phyloP scores from a whole-genome alignment of 1,140 invertebrate genomes.

The Panagrolaimus sp. region DNA sequence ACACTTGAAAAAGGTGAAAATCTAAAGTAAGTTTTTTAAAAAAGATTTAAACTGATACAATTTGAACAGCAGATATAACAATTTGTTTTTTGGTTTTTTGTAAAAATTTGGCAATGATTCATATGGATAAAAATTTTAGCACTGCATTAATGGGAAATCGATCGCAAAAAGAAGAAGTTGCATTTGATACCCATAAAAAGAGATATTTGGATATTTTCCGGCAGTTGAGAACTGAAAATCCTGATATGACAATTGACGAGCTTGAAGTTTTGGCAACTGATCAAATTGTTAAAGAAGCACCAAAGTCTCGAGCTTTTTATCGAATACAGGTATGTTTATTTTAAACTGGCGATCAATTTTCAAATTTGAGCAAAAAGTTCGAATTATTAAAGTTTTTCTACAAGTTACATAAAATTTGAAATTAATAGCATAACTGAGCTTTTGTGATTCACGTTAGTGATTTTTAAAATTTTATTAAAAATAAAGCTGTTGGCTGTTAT shows the following conservation, averaged over 20 bases:
- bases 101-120: no score
- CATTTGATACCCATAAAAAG: conserved; percentile 77
- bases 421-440: no score
- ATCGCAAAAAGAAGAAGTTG: conserved; percentile 36
- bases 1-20: conserved; percentile 25
- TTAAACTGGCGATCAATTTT: not conserved
- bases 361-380: no score
- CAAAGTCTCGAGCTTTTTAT: conserved; percentile 93
- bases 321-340: conserved; percentile 70
- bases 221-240: conserved; percentile 78
- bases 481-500: no score
- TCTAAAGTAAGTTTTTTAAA: conserved; percentile 39
- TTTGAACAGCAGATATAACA: no score
- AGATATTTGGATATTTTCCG: conserved; percentile 84
- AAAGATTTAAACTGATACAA: no score
- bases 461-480: no score
- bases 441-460: no score
- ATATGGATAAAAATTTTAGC: conserved; percentile 26
- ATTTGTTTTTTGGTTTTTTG: no score
- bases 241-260: conserved; percentile 74
- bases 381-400: no score
- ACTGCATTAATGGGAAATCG: conserved; percentile 31
- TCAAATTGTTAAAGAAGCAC: conserved; percentile 80
- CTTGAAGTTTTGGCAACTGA: conserved; percentile 89
- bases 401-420: no score